Base-by-base conservation (phyloP, 2,113 vertebrate genomes). In the Pedionomus torquatus region DNA sequence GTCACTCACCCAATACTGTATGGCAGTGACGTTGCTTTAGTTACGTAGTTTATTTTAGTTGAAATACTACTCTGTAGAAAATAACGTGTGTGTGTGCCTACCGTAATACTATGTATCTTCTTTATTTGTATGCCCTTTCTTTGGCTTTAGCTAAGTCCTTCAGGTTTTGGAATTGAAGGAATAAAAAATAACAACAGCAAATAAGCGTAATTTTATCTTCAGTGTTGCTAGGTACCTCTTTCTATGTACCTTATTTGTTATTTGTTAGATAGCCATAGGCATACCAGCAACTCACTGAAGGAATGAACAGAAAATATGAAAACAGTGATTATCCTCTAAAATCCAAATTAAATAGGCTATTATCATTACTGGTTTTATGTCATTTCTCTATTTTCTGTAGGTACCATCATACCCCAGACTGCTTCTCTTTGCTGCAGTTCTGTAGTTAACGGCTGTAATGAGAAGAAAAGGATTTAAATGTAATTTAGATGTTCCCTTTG, bases 121-220 rank as follows among this genome's bases (percentile, higher is more conserved):
- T 98, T 95, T 96, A 90, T 98, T 97, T 97, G 92, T 91, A 76
- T 92, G 81, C 92, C 87, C 88, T 95, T 97, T 94, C 92, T 94
- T 92, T 92, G 97, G 87, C 91, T 96, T 87, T 94, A 89, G 86
- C 82, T 94, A 96, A 97, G 96, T 97, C 95, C 96, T 90, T 75
- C 83, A 94, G 96, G 90, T 95, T 70, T 93, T 92, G 91, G 85
- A 95, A 97, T 94, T 95, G 94, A 88, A 94, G 93, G 96, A 96
- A 97, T 98, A 97, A 98, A 97, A 96, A 98, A 95, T 97, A 98
- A 98, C 95, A 97, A 96, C 96, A 96, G 94, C 89, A 98, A 98
- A 98, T 97, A 97, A 95, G 84, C 55, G 17, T 70, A 49, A 94
- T 93, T 95, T 96, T 92, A 77, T 97, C 95, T 97, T 95, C 97